phyloP scores from a whole-genome alignment of 2,113 vertebrate species.

The Pseudolaguvia tuberculata region DNA sequence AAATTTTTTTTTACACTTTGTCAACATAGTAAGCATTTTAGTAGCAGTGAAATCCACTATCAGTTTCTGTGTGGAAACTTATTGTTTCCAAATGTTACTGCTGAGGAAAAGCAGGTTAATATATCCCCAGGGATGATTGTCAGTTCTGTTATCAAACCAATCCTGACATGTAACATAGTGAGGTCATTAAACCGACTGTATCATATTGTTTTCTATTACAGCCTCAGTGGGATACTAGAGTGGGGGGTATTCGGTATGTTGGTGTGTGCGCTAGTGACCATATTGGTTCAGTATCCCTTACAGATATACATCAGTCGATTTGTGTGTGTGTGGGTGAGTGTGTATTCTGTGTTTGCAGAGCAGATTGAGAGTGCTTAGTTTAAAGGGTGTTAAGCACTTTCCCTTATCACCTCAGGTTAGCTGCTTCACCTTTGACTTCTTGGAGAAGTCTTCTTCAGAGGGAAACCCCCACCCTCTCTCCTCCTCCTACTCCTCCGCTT shows the following conservation, averaged over 20 bases:
- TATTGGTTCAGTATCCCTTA: slow-evolving; percentile 27
- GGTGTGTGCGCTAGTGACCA: slow-evolving; percentile 18
- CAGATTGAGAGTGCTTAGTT: slow-evolving; percentile 33
- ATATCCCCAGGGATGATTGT: slow-evolving; percentile 30
- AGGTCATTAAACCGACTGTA: slow-evolving; percentile 53
- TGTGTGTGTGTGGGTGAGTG: slow-evolving; percentile 10
- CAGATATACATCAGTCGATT: slow-evolving; percentile 41
- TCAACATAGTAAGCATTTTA: neutral
- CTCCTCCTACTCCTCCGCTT: too few species aligned
- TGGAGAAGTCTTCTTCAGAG: slow-evolving; percentile 42
- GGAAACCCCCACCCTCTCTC: too few species aligned
- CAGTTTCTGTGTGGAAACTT: slow-evolving; percentile 11
- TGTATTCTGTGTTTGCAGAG: slow-evolving; percentile 36
- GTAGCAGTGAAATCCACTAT: neutral
- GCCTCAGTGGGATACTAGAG: slow-evolving; percentile 29
- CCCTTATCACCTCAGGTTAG: slow-evolving; percentile 54
- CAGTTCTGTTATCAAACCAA: slow-evolving; percentile 50
- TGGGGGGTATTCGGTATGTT: neutral
- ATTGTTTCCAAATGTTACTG: slow-evolving; percentile 26
- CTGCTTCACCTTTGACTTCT: slow-evolving; percentile 53
- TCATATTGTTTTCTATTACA: slow-evolving; percentile 55
- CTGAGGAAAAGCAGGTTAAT: slow-evolving; percentile 22
- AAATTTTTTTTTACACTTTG: neutral
- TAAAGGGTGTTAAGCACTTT: slow-evolving; percentile 56
- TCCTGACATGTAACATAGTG: slow-evolving; percentile 48